These are phyloP conservation scores for Sturnus vulgaris DNA, from an alignment of 2,113 vertebrate species.

Conservation along the genomic window DNA sequence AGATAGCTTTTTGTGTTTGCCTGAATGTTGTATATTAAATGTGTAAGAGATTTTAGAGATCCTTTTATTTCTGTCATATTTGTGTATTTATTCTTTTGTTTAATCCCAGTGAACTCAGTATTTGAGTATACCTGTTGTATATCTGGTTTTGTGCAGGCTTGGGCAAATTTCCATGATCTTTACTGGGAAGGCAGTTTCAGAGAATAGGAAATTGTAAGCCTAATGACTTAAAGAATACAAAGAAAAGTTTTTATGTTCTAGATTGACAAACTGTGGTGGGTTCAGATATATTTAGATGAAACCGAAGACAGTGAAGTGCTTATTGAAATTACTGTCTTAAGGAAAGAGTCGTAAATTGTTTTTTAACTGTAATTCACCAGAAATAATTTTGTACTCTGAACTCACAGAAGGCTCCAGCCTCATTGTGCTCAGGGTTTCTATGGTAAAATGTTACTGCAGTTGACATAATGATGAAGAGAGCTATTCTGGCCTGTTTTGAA, in stretches of 20 bases:
- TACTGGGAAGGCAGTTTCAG: neutral
- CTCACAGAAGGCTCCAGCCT: neutral
- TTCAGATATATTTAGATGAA: neutral
- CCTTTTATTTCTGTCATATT: neutral
- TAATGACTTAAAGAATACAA: neutral
- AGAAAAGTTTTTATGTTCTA: neutral
- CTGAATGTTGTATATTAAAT: neutral
- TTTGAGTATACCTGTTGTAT: neutral
- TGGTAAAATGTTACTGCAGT: neutral
- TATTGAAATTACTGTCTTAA: neutral
- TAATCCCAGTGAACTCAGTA: neutral
- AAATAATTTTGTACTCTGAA: neutral
- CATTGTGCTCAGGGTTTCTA: neutral
- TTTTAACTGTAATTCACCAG: neutral
- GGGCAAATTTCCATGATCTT: neutral
- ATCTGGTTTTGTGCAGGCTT: neutral
- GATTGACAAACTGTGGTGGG: neutral
- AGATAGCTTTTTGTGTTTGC: neutral
- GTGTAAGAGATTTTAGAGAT: neutral
- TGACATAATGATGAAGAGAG: slow-evolving; percentile 28
- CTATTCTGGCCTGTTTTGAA: slow-evolving; percentile 16
- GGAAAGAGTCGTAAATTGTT: neutral
- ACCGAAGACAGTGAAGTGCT: neutral
- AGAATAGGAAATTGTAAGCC: neutral
- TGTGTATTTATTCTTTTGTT: neutral